Evolutionary conservation across 2,113 vertebrate genomes (phyloP), one percentile per base, ranked within the genome.

Genomic region (Acrocephalus kingi): DNA sequence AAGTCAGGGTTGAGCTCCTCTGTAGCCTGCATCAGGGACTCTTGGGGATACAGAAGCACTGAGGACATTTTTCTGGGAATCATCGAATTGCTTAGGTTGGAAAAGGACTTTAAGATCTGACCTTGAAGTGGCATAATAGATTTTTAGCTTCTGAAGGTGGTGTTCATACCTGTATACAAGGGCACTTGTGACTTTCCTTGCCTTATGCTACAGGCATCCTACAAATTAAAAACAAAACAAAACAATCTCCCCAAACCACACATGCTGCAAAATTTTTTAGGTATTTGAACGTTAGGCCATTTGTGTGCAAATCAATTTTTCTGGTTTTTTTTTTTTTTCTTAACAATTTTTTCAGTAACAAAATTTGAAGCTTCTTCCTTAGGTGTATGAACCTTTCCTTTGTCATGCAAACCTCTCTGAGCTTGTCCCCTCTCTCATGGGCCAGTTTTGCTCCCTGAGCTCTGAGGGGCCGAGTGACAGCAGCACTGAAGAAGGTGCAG

Each of bases 1-100:
- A 4, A 1, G 3, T 66, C 1, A 2, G 37, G 1, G 0, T 31
- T 0, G 0, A 28, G 2, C 7, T 37, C 6, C 15, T 13, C 54
- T 27, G 20, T 8, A 10, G 13, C 48, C 56, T 67, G 22, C 11
- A 55, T 20, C 27, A 24, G 33, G 13, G 33, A 24, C 21, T 46
- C 41, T 7, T 55, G 41, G 51, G 41, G 41, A 46, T 22, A 56
- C 51, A 37, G 27, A 46, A 80, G 15, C 10, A 37, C 33, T 46
- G 41, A 21, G n/a, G 27, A 37, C 33, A 45, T 56, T 80, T 56
- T 67, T 37, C 33, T 56, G 16, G 62, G 51, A 80, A 37, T 46
- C 41, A 20, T 10, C 1, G 0, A 31, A 31, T 67, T 56, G 20
- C 17, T 46, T 80, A 37, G 4, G 33, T 67, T 46, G 33, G 33